Evolutionary conservation across 2,113 vertebrate species (phyloP).

Genomic region (Scartelaos histophorus): DNA sequence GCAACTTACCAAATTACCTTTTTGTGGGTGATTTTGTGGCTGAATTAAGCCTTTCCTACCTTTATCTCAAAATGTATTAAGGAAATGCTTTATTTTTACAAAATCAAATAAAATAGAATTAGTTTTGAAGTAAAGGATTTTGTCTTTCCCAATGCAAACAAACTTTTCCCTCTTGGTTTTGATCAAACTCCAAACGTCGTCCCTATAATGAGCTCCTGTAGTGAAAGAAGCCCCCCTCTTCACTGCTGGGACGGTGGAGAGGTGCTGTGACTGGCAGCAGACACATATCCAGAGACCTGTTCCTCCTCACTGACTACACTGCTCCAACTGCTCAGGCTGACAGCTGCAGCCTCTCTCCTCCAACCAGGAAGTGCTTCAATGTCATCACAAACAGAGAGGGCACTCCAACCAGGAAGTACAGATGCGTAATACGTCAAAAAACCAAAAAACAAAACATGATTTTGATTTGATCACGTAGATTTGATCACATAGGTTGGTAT

Average conservation of each 20-base stretch:
- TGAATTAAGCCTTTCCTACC: background rate
- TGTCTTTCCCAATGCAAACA: slow-evolving; percentile 51
- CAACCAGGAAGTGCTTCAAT: slow-evolving; percentile 12
- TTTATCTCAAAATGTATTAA: background rate
- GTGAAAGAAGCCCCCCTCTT: slow-evolving; percentile 60
- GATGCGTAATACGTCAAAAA: too few species aligned
- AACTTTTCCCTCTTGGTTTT: slow-evolving; percentile 59
- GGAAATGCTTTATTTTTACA: background rate
- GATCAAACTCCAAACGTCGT: slow-evolving; percentile 73
- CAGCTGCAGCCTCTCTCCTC: slow-evolving; percentile 59
- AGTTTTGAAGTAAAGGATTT: background rate
- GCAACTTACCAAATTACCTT: background rate
- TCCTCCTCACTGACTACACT: slow-evolving; percentile 67
- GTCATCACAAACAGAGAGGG: background rate
- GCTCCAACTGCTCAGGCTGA: slow-evolving; percentile 56
- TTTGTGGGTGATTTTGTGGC: too few species aligned
- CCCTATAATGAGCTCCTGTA: slow-evolving; percentile 72
- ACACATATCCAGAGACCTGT: slow-evolving; percentile 53
- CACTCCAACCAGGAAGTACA: slow-evolving; percentile 2
- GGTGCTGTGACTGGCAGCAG: slow-evolving; percentile 70
- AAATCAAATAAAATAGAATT: background rate
- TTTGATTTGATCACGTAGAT: too few species aligned
- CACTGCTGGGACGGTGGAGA: slow-evolving; percentile 61
- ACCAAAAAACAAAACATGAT: too few species aligned
- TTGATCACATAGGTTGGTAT: too few species aligned